phyloP scores from a whole-genome alignment of 2,113 vertebrate species.

The Chloroceryle aenea region DNA sequence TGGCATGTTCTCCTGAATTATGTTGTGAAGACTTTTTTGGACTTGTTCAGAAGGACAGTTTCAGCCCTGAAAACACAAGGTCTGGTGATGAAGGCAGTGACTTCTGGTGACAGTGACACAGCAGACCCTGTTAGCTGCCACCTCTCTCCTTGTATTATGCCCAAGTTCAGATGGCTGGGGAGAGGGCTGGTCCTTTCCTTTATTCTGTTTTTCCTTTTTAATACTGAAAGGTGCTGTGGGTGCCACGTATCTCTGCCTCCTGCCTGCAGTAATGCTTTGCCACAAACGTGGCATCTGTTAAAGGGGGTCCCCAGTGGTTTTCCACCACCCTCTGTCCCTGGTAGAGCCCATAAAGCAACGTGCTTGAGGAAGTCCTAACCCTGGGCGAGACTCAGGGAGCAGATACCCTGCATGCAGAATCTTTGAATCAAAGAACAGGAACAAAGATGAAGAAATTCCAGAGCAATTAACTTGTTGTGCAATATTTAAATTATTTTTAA shows the following conservation, averaged over 20 bases:
- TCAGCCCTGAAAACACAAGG: neutral
- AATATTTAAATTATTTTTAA: slow-evolving; percentile 73
- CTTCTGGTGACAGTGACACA: neutral
- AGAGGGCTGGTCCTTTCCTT: neutral
- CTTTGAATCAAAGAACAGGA: slow-evolving; percentile 47
- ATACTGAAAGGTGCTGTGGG: neutral
- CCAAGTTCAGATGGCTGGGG: neutral
- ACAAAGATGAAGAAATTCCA: slow-evolving; percentile 64
- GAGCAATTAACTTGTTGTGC: slow-evolving; percentile 66
- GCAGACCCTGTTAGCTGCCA: neutral
- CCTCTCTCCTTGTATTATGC: neutral
- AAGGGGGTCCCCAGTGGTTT: neutral
- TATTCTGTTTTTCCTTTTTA: neutral
- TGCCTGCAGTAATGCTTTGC: neutral
- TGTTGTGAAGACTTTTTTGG: neutral
- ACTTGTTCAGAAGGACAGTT: neutral
- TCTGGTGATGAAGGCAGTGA: neutral
- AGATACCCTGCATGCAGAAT: neutral
- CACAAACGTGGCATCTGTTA: rapidly evolving
- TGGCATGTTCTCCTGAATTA: neutral
- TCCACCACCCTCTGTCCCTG: neutral
- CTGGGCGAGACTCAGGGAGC: neutral
- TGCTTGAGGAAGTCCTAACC: neutral
- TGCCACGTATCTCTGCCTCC: neutral
- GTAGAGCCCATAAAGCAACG: rapidly evolving